phyloP scores from a whole-genome alignment of 2,113 vertebrate genomes.

The Hirundichthys speculiger region DNA sequence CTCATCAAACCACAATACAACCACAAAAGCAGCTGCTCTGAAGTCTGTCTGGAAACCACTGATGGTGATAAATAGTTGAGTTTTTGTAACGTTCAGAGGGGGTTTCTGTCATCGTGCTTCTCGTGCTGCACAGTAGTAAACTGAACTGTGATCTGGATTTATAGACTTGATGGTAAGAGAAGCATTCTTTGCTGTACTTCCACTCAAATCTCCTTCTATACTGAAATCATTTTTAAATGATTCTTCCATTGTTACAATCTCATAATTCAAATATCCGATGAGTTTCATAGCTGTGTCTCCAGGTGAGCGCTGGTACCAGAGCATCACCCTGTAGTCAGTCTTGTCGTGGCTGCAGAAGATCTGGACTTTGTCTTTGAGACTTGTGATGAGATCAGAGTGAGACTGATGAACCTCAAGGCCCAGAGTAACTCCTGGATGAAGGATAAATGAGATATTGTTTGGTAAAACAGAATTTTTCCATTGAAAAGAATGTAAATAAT shows the following conservation, averaged over 20 bases:
- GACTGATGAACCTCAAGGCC: conserved; percentile 34
- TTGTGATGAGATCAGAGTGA: conserved; percentile 10
- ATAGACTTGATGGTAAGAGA: not conserved
- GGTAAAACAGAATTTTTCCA: not conserved
- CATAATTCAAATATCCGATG: conserved; percentile 30
- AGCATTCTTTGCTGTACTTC: conserved; percentile 4
- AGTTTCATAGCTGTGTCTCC: conserved; percentile 36
- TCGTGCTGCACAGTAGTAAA: conserved; percentile 71
- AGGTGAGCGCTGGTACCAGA: conserved; percentile 3
- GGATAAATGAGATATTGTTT: not conserved
- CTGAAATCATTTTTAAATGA: conserved; percentile 11
- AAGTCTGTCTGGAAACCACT: not conserved
- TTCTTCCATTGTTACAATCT: not conserved
- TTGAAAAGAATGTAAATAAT: too few species aligned
- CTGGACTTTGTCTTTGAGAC: not conserved
- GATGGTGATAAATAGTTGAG: not conserved
- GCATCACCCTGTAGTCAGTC: conserved; percentile 30
- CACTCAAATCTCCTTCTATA: conserved; percentile 36
- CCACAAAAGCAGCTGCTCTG: not conserved
- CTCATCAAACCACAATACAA: not conserved
- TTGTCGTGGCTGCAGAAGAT: conserved; percentile 42
- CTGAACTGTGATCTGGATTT: conserved; percentile 17
- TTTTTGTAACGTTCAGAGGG: not conserved
- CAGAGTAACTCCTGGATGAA: conserved; percentile 22
- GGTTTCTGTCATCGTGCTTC: conserved; percentile 43